phyloP scores from a whole-genome alignment of 2,113 vertebrate genomes.

The Caretta caretta region DNA sequence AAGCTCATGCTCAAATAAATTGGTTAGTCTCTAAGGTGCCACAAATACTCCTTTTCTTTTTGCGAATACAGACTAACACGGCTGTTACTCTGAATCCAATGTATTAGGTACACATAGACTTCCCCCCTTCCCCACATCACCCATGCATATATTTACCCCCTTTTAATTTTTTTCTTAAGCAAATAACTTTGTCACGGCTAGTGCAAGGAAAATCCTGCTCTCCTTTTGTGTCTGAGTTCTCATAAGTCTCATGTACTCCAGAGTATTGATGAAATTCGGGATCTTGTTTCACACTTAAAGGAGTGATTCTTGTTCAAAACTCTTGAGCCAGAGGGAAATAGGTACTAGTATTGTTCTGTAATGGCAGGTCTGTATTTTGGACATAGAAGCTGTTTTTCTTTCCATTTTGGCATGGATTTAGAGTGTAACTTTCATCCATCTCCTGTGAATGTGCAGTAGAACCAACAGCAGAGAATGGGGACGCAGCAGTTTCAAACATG shows the following conservation, averaged over 20 bases:
- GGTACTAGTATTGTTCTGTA: neutral
- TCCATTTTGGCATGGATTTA: slow-evolving; percentile 18
- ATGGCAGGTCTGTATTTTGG: slow-evolving; percentile 24
- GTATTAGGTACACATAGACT: neutral
- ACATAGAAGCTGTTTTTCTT: neutral
- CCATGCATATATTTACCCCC: neutral
- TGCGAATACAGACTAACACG: too few species aligned
- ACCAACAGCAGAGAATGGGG: slow-evolving; percentile 42
- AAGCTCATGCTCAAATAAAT: too few species aligned
- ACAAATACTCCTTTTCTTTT: too few species aligned
- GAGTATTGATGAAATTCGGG: slow-evolving; percentile 6
- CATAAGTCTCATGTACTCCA: neutral
- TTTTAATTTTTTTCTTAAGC: neutral
- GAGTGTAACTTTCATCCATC: slow-evolving; percentile 4
- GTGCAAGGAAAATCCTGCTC: neutral
- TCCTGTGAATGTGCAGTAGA: slow-evolving; percentile 23
- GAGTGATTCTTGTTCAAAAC: neutral
- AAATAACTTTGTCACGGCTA: slow-evolving; percentile 3
- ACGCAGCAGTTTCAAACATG: slow-evolving; percentile 46
- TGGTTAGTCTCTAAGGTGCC: too few species aligned
- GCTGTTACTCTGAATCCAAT: neutral
- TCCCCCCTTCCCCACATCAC: slow-evolving; percentile 7
- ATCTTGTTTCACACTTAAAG: neutral
- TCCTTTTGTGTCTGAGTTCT: neutral
- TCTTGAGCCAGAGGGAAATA: neutral